Evolutionary conservation across 2,113 vertebrate species (phyloP), one percentile per base, ranked within the genome.

Genomic region (Podarcis muralis): DNA sequence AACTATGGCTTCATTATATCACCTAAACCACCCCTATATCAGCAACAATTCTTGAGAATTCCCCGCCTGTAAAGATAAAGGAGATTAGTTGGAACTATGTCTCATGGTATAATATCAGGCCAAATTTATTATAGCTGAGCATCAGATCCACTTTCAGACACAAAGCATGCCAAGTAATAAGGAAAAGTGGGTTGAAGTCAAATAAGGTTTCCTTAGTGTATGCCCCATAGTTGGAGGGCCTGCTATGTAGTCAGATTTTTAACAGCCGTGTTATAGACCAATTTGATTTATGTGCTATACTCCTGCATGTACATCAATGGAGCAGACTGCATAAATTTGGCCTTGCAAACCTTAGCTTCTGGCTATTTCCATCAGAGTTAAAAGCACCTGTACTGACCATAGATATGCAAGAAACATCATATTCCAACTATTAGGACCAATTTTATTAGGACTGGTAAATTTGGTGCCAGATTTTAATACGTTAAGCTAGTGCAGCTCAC

Each of bases 341-440:
- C 90, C 84, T 32, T 82, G 2, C 0, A 53, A 83, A 87, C 81
- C 66, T 88, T 69, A 86, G 89, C 65, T 66, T 79, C 30, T 48
- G 37, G 37, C 80, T 35, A 32, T 88, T 77, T 77, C 74, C 15
- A 85, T 30, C 37, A 77, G 37, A 37, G 37, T 27, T 76, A 18
- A 83, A 83, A 83, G 68, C 57, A 20, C 32, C 15, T 68, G 53
- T 30, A 85, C 20, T 0, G 53, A 88, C 35, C 83, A 81, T 90
- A 88, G 74, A 32, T 62, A 62, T 66, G 62, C 2, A 78, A 91
- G 69, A 89, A 92, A 88, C 65, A 43, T 5, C 84, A 68, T 68
- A 88, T 86, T 11, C 81, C 22, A 76, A 90, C 89, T 88, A 86
- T 72, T 81, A 91, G 68, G 43, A 68, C 35, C 89, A 84, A 62